phyloP scores from a whole-genome alignment of 2,888 invertebrate genomes.

The Lepidocyrtoides sp. region DNA sequence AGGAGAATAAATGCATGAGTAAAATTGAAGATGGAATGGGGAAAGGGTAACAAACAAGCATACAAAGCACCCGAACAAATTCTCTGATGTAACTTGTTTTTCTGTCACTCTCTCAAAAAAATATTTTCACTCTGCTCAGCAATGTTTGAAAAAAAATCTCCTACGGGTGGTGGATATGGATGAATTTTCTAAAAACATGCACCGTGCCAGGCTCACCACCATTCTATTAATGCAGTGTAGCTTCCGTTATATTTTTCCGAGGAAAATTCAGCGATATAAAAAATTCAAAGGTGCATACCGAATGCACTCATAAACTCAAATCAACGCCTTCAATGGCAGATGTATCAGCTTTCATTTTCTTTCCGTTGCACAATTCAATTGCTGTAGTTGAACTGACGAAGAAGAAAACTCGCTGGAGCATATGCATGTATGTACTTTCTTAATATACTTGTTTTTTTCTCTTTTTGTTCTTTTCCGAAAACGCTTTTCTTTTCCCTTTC shows the following conservation, averaged over 20 bases:
- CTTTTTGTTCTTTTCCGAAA: constrained; percentile 1
- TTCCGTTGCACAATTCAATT: constrained; percentile 34
- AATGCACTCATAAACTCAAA: constrained; percentile 15
- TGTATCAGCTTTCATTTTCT: constrained; percentile 8
- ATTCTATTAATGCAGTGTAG: neutral
- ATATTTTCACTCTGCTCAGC: neutral
- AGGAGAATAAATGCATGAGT: constrained; percentile 34
- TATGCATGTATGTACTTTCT: neutral
- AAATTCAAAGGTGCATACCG: neutral
- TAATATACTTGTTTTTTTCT: neutral
- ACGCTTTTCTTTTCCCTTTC: neutral
- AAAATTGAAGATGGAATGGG: constrained; percentile 13
- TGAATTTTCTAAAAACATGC: neutral
- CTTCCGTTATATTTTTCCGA: neutral
- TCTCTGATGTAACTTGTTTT: neutral
- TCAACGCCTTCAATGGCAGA: constrained; percentile 24
- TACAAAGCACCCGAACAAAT: neutral
- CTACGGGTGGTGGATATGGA: neutral
- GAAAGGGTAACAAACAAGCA: neutral
- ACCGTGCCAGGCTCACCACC: neutral
- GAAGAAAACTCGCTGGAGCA: neutral
- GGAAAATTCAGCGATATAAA: constrained; percentile 18
- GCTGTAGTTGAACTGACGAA: neutral
- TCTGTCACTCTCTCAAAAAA: neutral
- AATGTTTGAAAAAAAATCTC: neutral